Evolutionary conservation across 2,797 vertebrate species (phyloP), one percentile per base, ranked within the genome.

Genomic region (Pteropus rufus): DNA sequence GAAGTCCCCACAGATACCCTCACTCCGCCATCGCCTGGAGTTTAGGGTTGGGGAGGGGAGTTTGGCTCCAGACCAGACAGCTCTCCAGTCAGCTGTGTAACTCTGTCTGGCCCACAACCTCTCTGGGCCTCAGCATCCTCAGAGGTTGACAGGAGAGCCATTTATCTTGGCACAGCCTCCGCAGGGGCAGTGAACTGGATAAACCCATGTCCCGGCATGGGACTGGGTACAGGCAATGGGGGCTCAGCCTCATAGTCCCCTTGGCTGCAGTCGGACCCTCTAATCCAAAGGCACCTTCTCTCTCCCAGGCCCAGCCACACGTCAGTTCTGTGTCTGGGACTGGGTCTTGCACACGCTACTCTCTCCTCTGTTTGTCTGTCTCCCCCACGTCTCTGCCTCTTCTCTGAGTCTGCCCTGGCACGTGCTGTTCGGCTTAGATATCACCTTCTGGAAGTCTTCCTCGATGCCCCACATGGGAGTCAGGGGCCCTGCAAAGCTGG

Each of bases 1-100:
- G 91, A 95, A 95, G 94, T 70, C 89, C 90, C 92, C 75, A 1
- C 84, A 70, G 89, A 62, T 81, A 18, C 80, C 39, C 60, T 77
- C 72, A 64, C 58, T 80, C 8, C 23, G 79, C 79, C 44, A 15
- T 41, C 0, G 3, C 44, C 36, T 52, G 64, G 58, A 82, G 52
- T 89, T 73, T 75, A 80, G 83, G 76, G 58, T 41, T n/a, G 14
- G 56, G 54, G 64, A 73, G 76, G 52, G 39, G 21, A 82, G 75
- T 58, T 56, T 75, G 91, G 82, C 65, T 94, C 69, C n/a, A 46
- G 72, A 89, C 54, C 31, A 9, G 85, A 69, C 52, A 41, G 29
- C 69, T 65, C 69, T 52, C 67, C 65, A 62, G 69, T 83, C 16
- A 39, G 75, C 73, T 29, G 12, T 56, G 75, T 72, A 65, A 91